Conservation (phyloP, 2,797 vertebrate species). For the Brotogeris chrysoptera region DNA sequence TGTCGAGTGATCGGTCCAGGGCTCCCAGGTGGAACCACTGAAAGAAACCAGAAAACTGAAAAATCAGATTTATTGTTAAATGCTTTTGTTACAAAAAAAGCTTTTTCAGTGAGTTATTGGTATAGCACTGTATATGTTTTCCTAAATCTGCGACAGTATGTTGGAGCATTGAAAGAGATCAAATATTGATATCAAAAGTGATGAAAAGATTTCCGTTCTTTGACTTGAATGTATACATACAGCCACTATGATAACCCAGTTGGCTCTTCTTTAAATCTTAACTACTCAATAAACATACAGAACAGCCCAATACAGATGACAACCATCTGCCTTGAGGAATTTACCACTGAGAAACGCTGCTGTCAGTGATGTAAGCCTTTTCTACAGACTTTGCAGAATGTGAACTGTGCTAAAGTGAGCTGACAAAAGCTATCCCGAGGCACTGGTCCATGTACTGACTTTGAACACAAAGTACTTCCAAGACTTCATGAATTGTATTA, state of each 20-base stretch:
- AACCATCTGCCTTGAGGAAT: neutral
- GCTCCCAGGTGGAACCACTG: slow-evolving; percentile 90
- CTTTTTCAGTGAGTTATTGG: neutral
- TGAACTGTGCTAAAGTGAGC: neutral
- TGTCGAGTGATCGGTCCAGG: slow-evolving; percentile 90
- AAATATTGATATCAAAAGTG: neutral
- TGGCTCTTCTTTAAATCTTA: neutral
- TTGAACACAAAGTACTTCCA: neutral
- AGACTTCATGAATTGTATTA: neutral
- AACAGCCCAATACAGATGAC: neutral
- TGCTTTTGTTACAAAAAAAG: rapidly evolving
- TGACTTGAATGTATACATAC: neutral
- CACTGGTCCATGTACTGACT: neutral
- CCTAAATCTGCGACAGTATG: neutral
- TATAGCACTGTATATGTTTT: neutral
- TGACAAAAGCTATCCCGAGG: neutral
- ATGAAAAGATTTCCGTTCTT: neutral
- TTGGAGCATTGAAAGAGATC: neutral
- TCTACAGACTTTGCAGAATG: neutral
- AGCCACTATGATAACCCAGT: neutral
- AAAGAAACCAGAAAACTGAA: neutral
- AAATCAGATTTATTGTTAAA: neutral
- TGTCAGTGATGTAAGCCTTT: neutral
- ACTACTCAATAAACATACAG: neutral
- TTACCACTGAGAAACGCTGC: neutral